Evolutionary conservation across 2,888 invertebrate genomes (phyloP).

Genomic region (Pseudoips prasinana): DNA sequence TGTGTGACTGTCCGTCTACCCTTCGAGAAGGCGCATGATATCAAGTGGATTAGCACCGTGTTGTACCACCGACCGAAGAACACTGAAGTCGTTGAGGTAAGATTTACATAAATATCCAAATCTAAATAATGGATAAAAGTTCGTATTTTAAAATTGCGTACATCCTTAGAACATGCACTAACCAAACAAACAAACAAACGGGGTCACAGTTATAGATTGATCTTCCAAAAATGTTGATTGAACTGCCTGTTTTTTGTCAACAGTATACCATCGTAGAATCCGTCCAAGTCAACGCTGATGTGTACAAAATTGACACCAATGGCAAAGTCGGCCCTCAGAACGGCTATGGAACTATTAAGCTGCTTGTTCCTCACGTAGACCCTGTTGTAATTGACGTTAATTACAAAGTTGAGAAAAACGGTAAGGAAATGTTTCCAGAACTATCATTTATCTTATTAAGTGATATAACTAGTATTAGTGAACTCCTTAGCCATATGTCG

Average conservation of each 20-base stretch:
- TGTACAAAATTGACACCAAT: slow-evolving; percentile 67
- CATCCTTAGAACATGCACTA: no score
- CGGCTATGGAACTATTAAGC: slow-evolving; percentile 61
- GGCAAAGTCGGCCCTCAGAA: slow-evolving; percentile 53
- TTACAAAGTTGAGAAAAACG: slow-evolving; percentile 64
- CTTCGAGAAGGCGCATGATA: slow-evolving; percentile 79
- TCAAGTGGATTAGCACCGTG: slow-evolving; percentile 69
- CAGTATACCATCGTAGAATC: slow-evolving; percentile 60
- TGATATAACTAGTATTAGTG: no score
- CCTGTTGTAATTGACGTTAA: slow-evolving; percentile 65
- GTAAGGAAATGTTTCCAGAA: no score
- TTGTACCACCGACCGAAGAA: slow-evolving; percentile 57
- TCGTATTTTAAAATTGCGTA: no score
- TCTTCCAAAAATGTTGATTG: no score
- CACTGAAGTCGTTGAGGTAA: slow-evolving; percentile 61
- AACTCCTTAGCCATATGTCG: no score
- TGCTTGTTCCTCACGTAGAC: slow-evolving; percentile 71
- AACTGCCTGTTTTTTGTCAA: no score
- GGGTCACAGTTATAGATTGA: no score
- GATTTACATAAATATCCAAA: background rate
- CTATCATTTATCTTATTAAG: no score
- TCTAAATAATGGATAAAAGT: no score
- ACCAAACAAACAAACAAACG: no score
- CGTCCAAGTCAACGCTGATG: slow-evolving; percentile 78
- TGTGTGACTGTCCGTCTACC: slow-evolving; percentile 77